Evolutionary conservation across 2,888 invertebrate genomes (phyloP).

Genomic region (Minunthozetes semirufus): DNA sequence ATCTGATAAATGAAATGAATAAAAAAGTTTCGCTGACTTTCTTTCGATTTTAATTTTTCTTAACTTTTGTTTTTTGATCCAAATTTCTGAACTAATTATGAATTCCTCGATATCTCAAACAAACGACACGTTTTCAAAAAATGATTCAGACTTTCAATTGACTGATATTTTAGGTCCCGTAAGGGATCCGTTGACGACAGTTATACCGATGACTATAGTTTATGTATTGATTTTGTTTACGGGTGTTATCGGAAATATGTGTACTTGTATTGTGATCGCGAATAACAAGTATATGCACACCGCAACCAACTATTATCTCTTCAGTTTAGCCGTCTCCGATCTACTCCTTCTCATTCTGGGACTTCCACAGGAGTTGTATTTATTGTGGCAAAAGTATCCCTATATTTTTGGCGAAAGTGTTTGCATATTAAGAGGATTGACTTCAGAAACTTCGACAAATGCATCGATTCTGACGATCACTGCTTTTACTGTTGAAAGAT

Average conservation of each 20-base stretch:
- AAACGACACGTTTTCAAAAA: not conserved
- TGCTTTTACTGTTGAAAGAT: constrained; percentile 78
- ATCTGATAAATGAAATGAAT: too few species aligned
- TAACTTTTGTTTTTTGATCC: too few species aligned
- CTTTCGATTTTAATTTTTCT: too few species aligned
- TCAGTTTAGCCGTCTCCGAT: constrained; percentile 73
- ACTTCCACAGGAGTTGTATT: constrained; percentile 69
- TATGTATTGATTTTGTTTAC: constrained; percentile 64
- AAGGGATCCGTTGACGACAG: constrained; percentile 37
- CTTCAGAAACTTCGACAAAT: constrained; percentile 68
- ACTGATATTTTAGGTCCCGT: constrained; percentile 29
- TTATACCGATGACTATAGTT: constrained; percentile 55
- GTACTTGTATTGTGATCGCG: constrained; percentile 71
- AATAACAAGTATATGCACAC: constrained; percentile 72
- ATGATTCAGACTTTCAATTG: not conserved
- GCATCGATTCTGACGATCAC: constrained; percentile 73
- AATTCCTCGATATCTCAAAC: too few species aligned
- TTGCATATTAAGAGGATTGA: constrained; percentile 67
- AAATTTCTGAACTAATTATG: too few species aligned
- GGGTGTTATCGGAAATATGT: constrained; percentile 62
- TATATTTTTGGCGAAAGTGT: constrained; percentile 62
- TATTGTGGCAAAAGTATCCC: constrained; percentile 47
- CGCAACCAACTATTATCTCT: constrained; percentile 73
- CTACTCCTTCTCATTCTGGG: constrained; percentile 71
- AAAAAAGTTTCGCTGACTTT: too few species aligned